A percentile compares a stretch with the other conserved stretches of the same genome.
These are phyloP conservation scores for Sphaerodactylus townsendi DNA, from an alignment of 2,113 vertebrate species.

Conservation along the genomic window DNA sequence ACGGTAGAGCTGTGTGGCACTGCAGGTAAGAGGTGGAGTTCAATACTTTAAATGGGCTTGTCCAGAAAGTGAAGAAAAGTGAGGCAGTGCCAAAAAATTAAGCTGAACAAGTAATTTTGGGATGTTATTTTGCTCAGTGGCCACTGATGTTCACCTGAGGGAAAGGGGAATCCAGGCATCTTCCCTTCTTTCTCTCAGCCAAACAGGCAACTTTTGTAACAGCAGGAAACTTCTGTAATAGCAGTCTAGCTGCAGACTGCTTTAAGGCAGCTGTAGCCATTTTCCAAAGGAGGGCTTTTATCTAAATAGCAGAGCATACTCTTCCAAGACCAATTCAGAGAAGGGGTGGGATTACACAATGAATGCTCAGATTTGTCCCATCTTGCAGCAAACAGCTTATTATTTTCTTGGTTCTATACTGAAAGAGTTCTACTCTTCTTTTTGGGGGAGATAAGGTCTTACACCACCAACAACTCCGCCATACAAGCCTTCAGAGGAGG, in stretches of 20 bases:
- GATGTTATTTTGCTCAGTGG: background rate
- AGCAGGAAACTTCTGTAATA: background rate
- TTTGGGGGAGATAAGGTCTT: slow-evolving; percentile 79
- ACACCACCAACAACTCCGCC: slow-evolving; percentile 96
- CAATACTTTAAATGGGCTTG: background rate
- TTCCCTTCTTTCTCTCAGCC: background rate
- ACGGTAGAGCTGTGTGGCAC: slow-evolving; percentile 95
- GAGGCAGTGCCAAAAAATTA: background rate
- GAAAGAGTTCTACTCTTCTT: slow-evolving; percentile 49
- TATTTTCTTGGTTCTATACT: background rate
- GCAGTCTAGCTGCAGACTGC: background rate
- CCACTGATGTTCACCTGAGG: background rate
- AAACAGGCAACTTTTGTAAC: background rate
- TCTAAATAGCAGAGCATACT: background rate
- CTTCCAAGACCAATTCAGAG: background rate
- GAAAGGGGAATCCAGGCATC: background rate
- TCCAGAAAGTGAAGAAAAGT: no score
- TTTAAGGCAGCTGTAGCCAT: background rate
- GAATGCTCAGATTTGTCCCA: background rate
- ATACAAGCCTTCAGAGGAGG: slow-evolving; percentile 92
- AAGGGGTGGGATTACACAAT: background rate
- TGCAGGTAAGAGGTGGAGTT: slow-evolving; percentile 83
- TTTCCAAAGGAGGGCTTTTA: background rate
- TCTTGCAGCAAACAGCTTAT: background rate
- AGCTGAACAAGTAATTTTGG: background rate